Evolutionary conservation across 2,113 vertebrate species (phyloP).

Genomic region (Falcunculus frontatus): DNA sequence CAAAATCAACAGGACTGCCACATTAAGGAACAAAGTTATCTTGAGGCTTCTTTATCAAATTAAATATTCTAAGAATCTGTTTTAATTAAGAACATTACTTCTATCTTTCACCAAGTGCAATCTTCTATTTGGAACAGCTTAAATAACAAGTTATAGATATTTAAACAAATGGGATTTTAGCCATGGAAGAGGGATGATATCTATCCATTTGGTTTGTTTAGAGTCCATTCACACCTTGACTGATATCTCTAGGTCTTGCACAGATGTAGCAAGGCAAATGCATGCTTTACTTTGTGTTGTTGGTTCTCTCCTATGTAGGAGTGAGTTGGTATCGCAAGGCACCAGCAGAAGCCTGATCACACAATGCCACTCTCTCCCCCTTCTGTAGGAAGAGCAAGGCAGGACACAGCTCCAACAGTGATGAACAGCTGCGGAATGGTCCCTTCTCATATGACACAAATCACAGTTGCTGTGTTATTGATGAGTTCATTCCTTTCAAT

Average conservation of each 20-base stretch:
- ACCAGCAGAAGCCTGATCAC: neutral
- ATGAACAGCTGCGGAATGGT: neutral
- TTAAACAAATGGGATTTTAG: slow-evolving; percentile 44
- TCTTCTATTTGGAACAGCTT: slow-evolving; percentile 1
- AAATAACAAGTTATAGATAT: slow-evolving; percentile 18
- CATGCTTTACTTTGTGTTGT: neutral
- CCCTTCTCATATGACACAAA: neutral
- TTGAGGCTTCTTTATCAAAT: slow-evolving; percentile 52
- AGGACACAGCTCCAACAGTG: neutral
- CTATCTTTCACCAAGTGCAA: neutral
- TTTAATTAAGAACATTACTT: slow-evolving; percentile 37
- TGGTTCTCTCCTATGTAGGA: neutral
- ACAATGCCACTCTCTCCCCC: neutral
- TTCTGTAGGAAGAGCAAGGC: neutral
- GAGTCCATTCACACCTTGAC: slow-evolving; percentile 11
- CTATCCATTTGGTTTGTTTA: slow-evolving; percentile 28
- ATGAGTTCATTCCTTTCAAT: neutral
- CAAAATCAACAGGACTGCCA: slow-evolving; percentile 6
- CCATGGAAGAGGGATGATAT: neutral
- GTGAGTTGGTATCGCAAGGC: neutral
- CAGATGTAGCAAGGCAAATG: neutral
- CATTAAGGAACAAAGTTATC: slow-evolving; percentile 59
- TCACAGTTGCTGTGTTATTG: neutral
- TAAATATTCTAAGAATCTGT: slow-evolving; percentile 31
- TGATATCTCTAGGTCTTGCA: neutral